Conservation (phyloP, 2,113 vertebrate genomes). For the Formicarius rufipectus region DNA sequence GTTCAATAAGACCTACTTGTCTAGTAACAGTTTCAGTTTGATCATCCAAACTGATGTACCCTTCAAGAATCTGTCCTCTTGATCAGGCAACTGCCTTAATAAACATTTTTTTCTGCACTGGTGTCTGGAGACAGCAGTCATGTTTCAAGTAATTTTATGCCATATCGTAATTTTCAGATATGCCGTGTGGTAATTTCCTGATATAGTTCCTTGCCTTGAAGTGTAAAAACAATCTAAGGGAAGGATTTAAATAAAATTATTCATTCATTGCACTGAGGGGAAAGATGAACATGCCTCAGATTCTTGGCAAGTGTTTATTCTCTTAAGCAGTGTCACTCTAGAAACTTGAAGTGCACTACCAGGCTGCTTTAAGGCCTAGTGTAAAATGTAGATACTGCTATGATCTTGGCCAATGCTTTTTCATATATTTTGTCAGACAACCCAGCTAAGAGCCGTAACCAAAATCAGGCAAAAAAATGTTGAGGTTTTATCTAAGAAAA, state of each 20-base stretch:
- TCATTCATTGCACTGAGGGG: background rate
- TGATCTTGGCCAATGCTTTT: background rate
- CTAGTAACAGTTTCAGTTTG: background rate
- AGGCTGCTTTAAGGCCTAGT: background rate
- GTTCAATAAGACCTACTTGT: background rate
- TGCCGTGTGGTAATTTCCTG: background rate
- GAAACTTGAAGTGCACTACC: background rate
- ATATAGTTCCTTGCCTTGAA: background rate
- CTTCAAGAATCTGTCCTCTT: background rate
- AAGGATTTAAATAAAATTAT: background rate
- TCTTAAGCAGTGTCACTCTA: background rate
- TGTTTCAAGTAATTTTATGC: background rate
- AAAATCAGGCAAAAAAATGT: background rate
- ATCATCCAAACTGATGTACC: fast-evolving
- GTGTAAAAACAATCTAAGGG: background rate
- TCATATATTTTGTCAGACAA: background rate
- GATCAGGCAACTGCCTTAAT: background rate
- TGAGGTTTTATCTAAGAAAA: too few relatives aligned
- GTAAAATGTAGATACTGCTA: background rate
- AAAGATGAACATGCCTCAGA: background rate
- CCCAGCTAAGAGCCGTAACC: background rate
- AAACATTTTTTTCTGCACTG: background rate
- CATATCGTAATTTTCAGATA: background rate
- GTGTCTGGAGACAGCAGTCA: background rate
- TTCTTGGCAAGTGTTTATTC: background rate